Evolutionary conservation across 2,797 vertebrate genomes (phyloP), one percentile per base, ranked within the genome.

Genomic region (Brachyalestes nurse): DNA sequence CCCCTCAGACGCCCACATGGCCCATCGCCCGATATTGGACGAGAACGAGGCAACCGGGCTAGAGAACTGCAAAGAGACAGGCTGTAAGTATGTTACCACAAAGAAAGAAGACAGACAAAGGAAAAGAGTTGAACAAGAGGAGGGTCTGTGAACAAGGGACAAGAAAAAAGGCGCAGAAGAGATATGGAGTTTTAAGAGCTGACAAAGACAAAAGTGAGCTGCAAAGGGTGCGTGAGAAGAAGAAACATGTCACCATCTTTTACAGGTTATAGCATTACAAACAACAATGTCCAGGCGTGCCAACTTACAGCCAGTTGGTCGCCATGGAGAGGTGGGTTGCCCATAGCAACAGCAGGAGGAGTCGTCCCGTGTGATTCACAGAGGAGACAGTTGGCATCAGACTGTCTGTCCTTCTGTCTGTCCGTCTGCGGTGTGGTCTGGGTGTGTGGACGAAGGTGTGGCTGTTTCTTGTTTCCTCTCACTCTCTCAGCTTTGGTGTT

Each of bases 301-400:
- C 90, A 88, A 94, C 94, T 95, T 95, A 95, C 95, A 95, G 93
- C 94, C 95, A 95, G 93, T 95, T 95, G 93, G 94, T 95, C 94
- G 95, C 94, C 93, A 93, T 93, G 94, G 93, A 90, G 87, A 91
- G 90, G 90, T 94, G 92, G 92, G 93, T 92, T 92, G 91, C 94
- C 93, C 94, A 95, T 95, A 95, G 94, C 94, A 95, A 93, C 93
- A 95, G 92, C 93, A 95, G 94, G 93, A 95, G 95, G 92, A 94
- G 90, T 90, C 91, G 94, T 95, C 93, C 93, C 86, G 93, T 93
- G 90, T 94, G 91, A 93, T 91, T 93, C 92, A 93, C 94, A 93
- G 93, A 88, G 87, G 90, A 95, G 94, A 93, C 95, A 91, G 93
- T 94, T 94, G 93, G 95, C 95, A 95, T 95, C 93, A 95, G 94